Evolutionary conservation across 2,797 vertebrate species (phyloP).

Genomic region (Trematomus bernacchii): DNA sequence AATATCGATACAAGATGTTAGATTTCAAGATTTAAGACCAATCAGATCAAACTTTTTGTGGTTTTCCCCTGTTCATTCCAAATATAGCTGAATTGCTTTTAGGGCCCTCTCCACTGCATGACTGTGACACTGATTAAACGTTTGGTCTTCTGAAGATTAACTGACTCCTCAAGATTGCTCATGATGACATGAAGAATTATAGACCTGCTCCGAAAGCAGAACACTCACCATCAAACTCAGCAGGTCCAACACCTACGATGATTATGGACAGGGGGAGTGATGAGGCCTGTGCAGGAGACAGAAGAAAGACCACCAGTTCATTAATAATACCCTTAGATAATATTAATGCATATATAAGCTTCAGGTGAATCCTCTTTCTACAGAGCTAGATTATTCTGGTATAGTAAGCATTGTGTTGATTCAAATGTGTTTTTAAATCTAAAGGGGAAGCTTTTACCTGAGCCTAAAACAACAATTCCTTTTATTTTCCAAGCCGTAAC

Average conservation of each 20-base stretch:
- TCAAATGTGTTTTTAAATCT: background rate
- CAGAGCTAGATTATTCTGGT: too few species aligned
- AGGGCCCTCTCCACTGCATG: background rate
- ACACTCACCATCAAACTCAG: conserved; percentile 95
- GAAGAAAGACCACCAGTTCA: background rate
- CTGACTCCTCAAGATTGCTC: conserved; percentile 2
- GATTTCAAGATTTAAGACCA: too few species aligned
- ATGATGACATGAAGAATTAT: background rate
- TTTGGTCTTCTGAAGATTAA: background rate
- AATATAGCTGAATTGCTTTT: too few species aligned
- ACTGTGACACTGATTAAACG: background rate
- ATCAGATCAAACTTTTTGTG: too few species aligned
- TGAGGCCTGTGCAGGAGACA: conserved; percentile 85
- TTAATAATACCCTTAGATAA: too few species aligned
- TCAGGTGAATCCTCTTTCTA: background rate
- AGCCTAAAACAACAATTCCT: background rate
- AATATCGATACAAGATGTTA: too few species aligned
- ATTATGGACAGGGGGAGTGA: conserved; percentile 95
- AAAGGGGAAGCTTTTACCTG: conserved; percentile 2
- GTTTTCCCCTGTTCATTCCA: too few species aligned
- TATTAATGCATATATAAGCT: background rate
- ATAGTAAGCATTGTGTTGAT: background rate
- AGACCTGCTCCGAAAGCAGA: background rate
- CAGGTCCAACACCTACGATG: conserved; percentile 95
- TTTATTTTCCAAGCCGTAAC: background rate